Evolutionary conservation across 2,797 vertebrate genomes (phyloP).

Genomic region (Sternarchorhynchus goeldii): DNA sequence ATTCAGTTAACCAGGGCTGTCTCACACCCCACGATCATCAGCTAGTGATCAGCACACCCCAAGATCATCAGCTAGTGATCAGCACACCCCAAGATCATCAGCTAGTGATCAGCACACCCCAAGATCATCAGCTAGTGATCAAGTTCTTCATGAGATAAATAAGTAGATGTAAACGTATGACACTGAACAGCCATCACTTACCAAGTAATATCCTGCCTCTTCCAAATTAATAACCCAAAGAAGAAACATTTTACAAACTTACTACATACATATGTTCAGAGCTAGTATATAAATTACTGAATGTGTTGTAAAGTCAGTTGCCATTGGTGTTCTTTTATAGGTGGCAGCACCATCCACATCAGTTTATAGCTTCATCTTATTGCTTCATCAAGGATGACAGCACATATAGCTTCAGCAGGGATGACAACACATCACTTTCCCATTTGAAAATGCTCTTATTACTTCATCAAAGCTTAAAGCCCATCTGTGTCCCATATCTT

Average conservation of each 20-base stretch:
- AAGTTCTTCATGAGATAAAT: too few relatives aligned
- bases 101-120: neutral
- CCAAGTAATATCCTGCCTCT: neutral
- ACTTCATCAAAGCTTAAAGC: conserved; percentile 68
- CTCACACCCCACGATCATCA: neutral
- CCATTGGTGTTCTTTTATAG: conserved; percentile 57
- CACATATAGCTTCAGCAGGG: conserved; percentile 66
- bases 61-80: neutral
- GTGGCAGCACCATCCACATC: conserved; percentile 62
- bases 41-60: neutral
- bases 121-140: neutral
- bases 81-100: neutral
- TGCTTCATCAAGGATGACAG: too few relatives aligned
- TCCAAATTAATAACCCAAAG: neutral
- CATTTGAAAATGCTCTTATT: conserved; percentile 70
- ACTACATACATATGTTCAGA: neutral
- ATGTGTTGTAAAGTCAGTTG: neutral
- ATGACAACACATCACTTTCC: conserved; percentile 68
- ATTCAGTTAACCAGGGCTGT: neutral
- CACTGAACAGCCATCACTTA: too few relatives aligned
- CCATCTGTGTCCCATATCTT: conserved; percentile 72
- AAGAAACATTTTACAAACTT: neutral
- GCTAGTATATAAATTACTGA: neutral
- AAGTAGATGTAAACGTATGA: too few relatives aligned
- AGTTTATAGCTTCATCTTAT: conserved; percentile 62